These are phyloP conservation scores for Spermophilus dauricus DNA, from an alignment of 2,113 vertebrate species.

Conservation along the genomic window DNA sequence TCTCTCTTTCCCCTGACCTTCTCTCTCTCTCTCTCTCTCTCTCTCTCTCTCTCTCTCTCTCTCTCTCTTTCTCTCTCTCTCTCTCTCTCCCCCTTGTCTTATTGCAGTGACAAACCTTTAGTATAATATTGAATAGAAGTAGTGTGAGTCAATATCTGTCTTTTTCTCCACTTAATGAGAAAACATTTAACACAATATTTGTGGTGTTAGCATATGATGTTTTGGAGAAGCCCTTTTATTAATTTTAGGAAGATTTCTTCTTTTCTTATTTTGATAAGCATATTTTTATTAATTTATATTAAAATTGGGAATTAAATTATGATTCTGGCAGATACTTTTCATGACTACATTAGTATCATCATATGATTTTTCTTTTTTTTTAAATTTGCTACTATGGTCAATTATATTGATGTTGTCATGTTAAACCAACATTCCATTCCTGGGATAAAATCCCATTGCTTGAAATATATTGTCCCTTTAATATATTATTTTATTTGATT, in stretches of 20 bases:
- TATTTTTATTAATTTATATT: not conserved
- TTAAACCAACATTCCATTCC: not conserved
- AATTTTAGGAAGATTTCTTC: not conserved
- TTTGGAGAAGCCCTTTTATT: not conserved
- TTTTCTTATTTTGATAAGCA: not conserved
- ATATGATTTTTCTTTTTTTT: not conserved
- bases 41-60: too few relatives aligned
- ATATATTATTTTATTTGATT: not conserved
- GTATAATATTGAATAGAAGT: not conserved
- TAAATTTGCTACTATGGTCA: not conserved
- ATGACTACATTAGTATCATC: not conserved
- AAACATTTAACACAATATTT: not conserved
- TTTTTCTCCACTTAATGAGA: not conserved
- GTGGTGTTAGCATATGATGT: not conserved
- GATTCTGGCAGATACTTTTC: not conserved
- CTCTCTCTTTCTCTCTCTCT: not conserved
- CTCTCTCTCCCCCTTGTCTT: not conserved
- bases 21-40: too few relatives aligned
- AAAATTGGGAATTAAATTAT: not conserved
- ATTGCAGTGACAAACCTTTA: not conserved
- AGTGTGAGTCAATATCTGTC: not conserved
- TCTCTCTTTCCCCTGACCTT: too few relatives aligned
- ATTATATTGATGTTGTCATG: not conserved
- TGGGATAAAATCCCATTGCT: not conserved
- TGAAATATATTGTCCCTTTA: not conserved